phyloP scores from a whole-genome alignment of 2,113 vertebrate genomes.

The Crypturellus undulatus region DNA sequence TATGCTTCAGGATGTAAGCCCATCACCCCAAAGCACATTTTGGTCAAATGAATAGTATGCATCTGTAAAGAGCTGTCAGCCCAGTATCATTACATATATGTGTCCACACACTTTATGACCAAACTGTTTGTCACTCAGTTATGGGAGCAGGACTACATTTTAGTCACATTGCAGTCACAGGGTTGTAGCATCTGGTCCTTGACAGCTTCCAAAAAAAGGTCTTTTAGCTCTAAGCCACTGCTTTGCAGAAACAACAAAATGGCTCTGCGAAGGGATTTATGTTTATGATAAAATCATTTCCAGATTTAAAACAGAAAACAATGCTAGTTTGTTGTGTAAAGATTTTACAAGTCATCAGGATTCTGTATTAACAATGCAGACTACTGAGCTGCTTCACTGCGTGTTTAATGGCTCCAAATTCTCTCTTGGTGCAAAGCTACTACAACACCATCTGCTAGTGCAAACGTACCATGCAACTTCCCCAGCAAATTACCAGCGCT shows the following conservation, averaged over 20 bases:
- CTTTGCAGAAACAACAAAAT: not conserved
- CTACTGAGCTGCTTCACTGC: not conserved
- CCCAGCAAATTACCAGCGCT: constrained; percentile 8
- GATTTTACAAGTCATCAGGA: not conserved
- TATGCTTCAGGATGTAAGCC: not conserved
- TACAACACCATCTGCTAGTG: not conserved
- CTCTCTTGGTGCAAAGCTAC: not conserved
- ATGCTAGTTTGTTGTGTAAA: not conserved
- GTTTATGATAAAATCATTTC: not conserved
- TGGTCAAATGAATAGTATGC: not conserved
- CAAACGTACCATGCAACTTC: not conserved
- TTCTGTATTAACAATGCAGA: not conserved
- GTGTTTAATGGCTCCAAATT: not conserved
- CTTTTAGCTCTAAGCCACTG: not conserved
- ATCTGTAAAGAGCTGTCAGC: not conserved
- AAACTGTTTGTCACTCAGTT: not conserved
- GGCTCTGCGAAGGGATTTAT: not conserved
- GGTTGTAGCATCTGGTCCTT: not conserved
- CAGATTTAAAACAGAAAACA: not conserved
- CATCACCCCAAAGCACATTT: not conserved
- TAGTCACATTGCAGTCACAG: rapidly evolving
- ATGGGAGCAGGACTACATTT: not conserved
- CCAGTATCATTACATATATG: not conserved
- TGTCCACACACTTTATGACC: rapidly evolving
- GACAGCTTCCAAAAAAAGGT: not conserved